Conservation (phyloP, 2,888 invertebrate genomes). For the Drosophila picticornis region DNA sequence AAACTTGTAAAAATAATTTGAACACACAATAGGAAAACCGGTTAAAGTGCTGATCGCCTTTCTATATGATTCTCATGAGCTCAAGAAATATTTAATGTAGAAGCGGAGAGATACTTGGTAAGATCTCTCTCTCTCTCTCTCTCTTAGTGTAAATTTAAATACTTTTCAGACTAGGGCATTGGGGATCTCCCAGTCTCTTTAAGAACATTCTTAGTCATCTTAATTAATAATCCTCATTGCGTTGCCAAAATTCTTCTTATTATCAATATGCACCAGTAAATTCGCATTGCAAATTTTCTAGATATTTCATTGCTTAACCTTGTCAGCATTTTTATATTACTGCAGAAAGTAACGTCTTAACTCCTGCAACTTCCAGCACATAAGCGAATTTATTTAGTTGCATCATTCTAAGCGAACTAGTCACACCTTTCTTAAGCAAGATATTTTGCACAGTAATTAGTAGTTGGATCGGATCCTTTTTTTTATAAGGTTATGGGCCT, state of each 20-base stretch:
- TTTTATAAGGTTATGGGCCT: background rate
- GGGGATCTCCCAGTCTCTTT: background rate
- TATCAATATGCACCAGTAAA: conserved; percentile 20
- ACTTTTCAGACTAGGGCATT: background rate
- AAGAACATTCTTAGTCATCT: background rate
- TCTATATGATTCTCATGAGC: background rate
- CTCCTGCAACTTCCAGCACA: background rate
- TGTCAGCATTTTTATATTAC: conserved; percentile 24
- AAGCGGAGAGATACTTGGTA: background rate
- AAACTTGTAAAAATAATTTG: background rate
- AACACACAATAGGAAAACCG: background rate
- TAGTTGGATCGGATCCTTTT: background rate
- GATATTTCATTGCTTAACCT: conserved; percentile 40
- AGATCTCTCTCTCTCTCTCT: background rate
- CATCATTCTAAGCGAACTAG: background rate
- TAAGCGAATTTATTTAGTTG: background rate
- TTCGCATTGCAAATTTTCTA: conserved; percentile 13
- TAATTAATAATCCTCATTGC: conserved; percentile 26
- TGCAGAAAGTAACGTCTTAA: background rate
- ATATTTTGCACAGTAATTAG: background rate
- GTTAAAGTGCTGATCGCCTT: background rate
- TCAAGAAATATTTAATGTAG: background rate
- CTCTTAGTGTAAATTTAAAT: background rate
- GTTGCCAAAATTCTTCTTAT: conserved; percentile 10
- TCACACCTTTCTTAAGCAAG: background rate